Evolutionary conservation across 1,140 invertebrate genomes (phyloP).

Genomic region (Aphelinus atriplicis): DNA sequence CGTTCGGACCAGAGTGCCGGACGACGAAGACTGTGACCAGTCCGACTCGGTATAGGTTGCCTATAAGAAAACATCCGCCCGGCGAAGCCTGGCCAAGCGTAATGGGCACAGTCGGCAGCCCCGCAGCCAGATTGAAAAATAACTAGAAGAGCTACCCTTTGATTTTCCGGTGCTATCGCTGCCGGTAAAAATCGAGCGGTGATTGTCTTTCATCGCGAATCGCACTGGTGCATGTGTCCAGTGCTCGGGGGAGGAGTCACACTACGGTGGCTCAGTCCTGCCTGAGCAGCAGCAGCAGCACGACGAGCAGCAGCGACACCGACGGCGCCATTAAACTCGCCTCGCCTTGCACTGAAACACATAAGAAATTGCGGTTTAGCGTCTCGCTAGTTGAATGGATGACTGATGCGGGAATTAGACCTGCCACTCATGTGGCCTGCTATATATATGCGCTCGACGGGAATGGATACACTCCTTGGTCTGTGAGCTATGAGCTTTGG

Average conservation of each 20-base stretch:
- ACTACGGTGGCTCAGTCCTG: slow-evolving; percentile 14
- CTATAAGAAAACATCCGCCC: no score
- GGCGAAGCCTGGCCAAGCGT: no score
- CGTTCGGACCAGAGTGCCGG: no score
- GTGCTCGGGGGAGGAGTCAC: not conserved
- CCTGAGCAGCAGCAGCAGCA: slow-evolving; percentile 44
- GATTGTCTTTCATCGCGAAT: slow-evolving; percentile 60
- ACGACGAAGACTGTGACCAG: no score
- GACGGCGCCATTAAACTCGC: slow-evolving; percentile 50
- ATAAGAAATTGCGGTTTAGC: slow-evolving; percentile 28
- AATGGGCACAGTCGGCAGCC: no score
- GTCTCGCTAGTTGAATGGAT: not conserved
- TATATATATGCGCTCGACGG: no score
- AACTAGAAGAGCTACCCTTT: slow-evolving; percentile 7
- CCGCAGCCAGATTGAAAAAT: no score
- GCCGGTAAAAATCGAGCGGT: slow-evolving; percentile 43
- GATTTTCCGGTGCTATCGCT: slow-evolving; percentile 29
- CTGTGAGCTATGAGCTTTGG: no score
- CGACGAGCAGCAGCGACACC: slow-evolving; percentile 45
- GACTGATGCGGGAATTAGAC: no score
- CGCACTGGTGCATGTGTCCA: slow-evolving; percentile 24
- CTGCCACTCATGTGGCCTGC: no score
- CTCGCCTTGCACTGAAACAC: slow-evolving; percentile 61
- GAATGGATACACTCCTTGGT: no score
- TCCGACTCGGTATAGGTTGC: no score